phyloP scores from a whole-genome alignment of 2,888 invertebrate genomes.

The Sinhomidia bicolor region DNA sequence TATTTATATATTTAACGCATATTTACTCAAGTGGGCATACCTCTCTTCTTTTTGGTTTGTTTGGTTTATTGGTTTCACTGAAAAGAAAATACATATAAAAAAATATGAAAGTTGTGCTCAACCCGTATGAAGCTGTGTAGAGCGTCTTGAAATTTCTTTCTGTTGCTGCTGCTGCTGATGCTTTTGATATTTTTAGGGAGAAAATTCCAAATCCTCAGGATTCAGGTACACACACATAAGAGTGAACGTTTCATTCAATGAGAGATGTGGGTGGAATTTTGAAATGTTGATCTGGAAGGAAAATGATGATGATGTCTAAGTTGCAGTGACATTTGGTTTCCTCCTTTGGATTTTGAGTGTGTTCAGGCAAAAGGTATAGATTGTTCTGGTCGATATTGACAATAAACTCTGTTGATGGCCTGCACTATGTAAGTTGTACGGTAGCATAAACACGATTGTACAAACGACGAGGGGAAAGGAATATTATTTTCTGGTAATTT shows the following conservation, averaged over 20 bases:
- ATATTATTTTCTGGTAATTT: conserved; percentile 8
- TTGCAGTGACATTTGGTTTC: conserved; percentile 2
- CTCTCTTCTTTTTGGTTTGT: background rate
- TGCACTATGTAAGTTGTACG: background rate
- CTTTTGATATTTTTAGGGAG: conserved; percentile 39
- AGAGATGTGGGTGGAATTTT: conserved; percentile 66
- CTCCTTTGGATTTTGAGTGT: background rate
- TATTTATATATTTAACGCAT: conserved; percentile 20
- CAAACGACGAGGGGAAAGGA: background rate
- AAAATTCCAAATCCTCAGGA: conserved; percentile 25
- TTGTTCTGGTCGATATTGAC: conserved; percentile 32
- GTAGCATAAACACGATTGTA: background rate
- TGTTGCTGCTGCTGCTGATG: background rate
- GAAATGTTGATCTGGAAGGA: conserved; percentile 10
- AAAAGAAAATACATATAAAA: conserved; percentile 4
- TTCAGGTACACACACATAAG: conserved; percentile 33
- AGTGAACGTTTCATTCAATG: conserved; percentile 19
- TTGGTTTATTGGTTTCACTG: conserved; percentile 27
- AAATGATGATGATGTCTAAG: background rate
- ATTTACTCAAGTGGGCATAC: background rate
- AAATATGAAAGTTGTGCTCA: no score
- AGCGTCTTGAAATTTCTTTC: no score
- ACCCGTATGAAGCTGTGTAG: no score
- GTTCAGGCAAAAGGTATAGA: background rate
- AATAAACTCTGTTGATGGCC: conserved; percentile 23